Evolutionary conservation across 2,113 vertebrate species (phyloP).

Genomic region (Leucoraja erinaceus): DNA sequence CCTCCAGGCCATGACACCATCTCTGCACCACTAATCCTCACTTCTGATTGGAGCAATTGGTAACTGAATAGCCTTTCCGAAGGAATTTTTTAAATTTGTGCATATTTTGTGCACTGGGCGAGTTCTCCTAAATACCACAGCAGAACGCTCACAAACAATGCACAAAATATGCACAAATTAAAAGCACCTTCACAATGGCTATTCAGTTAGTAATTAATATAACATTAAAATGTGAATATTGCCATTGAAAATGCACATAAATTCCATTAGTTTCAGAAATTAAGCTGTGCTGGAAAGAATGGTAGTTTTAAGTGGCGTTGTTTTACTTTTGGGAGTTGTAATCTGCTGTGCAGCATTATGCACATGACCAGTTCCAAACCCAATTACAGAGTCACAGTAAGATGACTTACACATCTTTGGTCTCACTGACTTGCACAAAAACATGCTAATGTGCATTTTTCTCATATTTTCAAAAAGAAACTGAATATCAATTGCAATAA

Average conservation of each 20-base stretch:
- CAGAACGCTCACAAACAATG: not conserved
- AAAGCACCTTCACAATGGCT: not conserved
- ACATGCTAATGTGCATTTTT: constrained; percentile 9
- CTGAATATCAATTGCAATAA: constrained; percentile 18
- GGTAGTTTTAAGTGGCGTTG: not conserved
- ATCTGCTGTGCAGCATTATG: not conserved
- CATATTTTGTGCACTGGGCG: too few species aligned
- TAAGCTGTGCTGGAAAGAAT: not conserved
- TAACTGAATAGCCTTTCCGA: too few species aligned
- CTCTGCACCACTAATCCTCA: not conserved
- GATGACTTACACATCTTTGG: constrained; percentile 23
- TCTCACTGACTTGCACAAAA: constrained; percentile 31
- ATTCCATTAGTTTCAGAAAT: constrained; percentile 28
- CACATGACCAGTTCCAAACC: constrained; percentile 28
- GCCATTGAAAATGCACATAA: not conserved
- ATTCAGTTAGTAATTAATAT: not conserved
- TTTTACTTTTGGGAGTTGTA: constrained; percentile 34
- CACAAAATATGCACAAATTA: not conserved
- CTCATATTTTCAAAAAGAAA: not conserved
- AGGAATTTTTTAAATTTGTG: too few species aligned
- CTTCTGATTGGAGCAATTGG: not conserved
- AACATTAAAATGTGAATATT: not conserved
- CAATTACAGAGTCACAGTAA: constrained; percentile 35
- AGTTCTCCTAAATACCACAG: too few species aligned
- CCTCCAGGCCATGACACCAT: not conserved